These are phyloP conservation scores for Willisornis vidua DNA, from an alignment of 2,113 vertebrate species.

Conservation along the genomic window DNA sequence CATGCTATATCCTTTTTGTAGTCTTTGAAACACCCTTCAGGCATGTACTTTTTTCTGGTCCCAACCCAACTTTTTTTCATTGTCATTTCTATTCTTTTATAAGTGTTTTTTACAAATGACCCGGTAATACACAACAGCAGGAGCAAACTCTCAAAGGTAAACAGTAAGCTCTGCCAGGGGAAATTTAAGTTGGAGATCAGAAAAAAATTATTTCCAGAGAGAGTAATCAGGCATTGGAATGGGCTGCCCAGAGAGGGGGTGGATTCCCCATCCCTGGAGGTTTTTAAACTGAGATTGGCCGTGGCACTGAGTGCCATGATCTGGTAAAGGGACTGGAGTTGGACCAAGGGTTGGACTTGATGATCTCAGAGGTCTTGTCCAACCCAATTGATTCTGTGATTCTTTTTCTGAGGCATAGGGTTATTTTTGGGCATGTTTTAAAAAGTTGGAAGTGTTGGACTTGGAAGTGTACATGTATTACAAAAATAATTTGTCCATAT, in stretches of 20 bases:
- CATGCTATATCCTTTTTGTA: accelerated
- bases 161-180: neutral
- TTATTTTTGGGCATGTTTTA: neutral
- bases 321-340: too few species aligned
- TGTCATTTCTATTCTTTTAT: neutral
- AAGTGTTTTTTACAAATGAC: neutral
- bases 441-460: neutral
- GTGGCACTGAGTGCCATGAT: too few species aligned
- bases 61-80: neutral
- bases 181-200: too few species aligned
- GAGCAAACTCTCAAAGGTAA: neutral
- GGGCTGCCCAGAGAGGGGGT: too few species aligned
- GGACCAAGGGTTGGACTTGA: too few species aligned
- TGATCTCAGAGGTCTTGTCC: too few species aligned
- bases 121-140: neutral
- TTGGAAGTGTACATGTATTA: neutral
- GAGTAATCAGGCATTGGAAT: too few species aligned
- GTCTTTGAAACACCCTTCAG: neutral
- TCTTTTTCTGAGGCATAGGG: neutral
- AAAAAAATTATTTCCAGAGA: too few species aligned
- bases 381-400: too few species aligned
- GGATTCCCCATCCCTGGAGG: too few species aligned
- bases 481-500: neutral
- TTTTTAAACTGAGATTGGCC: too few species aligned
- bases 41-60: neutral